Evolutionary conservation across 2,888 invertebrate genomes (phyloP), one percentile per base, ranked within the genome.

Genomic region (Ischnura elegans): DNA sequence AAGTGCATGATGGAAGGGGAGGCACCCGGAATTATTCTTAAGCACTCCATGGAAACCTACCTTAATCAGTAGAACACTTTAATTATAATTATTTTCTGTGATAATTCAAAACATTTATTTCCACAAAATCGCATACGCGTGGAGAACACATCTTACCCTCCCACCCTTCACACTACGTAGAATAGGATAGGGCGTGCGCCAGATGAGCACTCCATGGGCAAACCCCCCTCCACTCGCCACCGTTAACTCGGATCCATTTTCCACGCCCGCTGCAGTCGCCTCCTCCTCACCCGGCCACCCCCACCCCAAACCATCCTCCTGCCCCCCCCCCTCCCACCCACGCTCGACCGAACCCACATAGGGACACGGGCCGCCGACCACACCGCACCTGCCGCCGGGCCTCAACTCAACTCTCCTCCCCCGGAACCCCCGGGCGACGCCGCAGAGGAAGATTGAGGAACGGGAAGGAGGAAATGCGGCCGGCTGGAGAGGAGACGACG

Each of bases 371-470:
- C 90, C 90, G 90, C 36, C 61, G 90, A 43, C 42, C 90, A 90
- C 90, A 90, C 55, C 61, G 90, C 90, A 90, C 90, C 90, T 90
- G 90, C 90, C 90, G n/a, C 90, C 90, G 13, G 76, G 76, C n/a
- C 76, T 76, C 42, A 55, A n/a, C 25, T 21, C n/a, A n/a, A n/a
- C n/a, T n/a, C n/a, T n/a, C 87, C 87, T 13, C 90, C 66, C 43
- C 90, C 61, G 43, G 43, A 10, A 51, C 87, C 21, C 87, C 36
- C 36, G 51, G 51, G 8, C 51, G 51, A 51, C 51, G n/a, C 87
- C 87, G 25, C 87, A 25, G 55, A 61, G 5, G 90, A 36, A 45
- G 86, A 46, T 43, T 46, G 90, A 90, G 43, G 43, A 90, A 61
- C 43, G 36, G 90, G 25, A 43, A 90, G 90, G 61, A 61, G 61